These are phyloP conservation scores for Streptopelia turtur DNA, from an alignment of 2,797 vertebrate species.

Conservation along the genomic window DNA sequence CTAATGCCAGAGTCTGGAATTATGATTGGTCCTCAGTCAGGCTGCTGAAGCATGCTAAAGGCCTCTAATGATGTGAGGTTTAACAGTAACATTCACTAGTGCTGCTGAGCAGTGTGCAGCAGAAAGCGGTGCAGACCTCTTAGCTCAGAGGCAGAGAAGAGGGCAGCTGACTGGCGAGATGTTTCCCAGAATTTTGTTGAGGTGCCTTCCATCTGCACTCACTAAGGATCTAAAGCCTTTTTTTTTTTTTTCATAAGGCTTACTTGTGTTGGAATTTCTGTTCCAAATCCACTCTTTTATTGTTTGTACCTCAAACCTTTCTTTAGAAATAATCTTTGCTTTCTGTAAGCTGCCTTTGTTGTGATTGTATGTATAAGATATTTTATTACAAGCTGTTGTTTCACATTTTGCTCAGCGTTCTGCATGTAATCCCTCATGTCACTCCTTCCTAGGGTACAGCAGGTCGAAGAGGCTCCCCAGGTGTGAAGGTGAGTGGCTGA, in stretches of 20 bases:
- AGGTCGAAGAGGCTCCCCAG: constrained; percentile 81
- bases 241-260: background rate
- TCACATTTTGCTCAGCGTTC: background rate
- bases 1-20: background rate
- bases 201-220: background rate
- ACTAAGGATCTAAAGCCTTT: background rate
- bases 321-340: background rate
- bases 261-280: background rate
- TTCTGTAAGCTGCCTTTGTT: background rate
- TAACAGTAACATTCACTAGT: background rate
- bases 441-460: constrained; percentile 78
- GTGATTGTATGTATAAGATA: background rate
- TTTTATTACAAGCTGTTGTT: background rate
- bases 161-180: background rate
- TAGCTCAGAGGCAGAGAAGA: background rate
- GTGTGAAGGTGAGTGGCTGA: constrained; percentile 78
- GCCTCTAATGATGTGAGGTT: background rate
- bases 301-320: background rate
- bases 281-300: background rate
- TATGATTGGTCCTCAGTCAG: background rate
- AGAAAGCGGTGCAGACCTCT: background rate
- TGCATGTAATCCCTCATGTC: background rate
- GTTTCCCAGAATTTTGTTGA: background rate
- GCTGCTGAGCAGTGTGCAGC: background rate
- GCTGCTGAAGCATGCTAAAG: background rate